Percentiles rank a stretch among this genome's conserved stretches.
phyloP scores from a whole-genome alignment of 2,113 vertebrate genomes.

The Hepsetus odoe region DNA sequence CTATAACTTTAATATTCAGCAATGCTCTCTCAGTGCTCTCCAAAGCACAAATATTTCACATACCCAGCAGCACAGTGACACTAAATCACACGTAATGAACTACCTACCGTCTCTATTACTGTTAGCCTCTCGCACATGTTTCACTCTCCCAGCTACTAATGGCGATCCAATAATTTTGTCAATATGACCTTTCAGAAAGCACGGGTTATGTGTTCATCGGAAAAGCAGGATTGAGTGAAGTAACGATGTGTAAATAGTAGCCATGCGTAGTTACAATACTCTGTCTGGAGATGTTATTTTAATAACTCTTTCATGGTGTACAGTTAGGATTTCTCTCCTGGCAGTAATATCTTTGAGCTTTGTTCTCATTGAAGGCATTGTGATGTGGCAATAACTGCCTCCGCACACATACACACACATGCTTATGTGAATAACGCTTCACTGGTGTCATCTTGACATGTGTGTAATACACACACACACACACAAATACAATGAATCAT shows the following conservation, averaged over 20 bases:
- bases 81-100: background rate
- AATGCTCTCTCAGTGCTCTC: background rate
- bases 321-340: background rate
- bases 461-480: background rate
- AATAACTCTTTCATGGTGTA: background rate
- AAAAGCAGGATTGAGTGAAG: constrained; percentile 16
- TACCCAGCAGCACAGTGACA: background rate
- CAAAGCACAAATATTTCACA: background rate
- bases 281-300: background rate
- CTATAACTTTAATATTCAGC: background rate
- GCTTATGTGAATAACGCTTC: background rate
- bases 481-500: background rate
- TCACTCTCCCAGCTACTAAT: constrained; percentile 4
- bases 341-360: background rate
- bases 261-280: background rate
- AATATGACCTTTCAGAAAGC: constrained; percentile 40
- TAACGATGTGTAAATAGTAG: constrained; percentile 20
- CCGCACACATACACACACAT: background rate
- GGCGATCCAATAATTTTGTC: constrained; percentile 9
- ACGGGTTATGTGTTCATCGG: constrained; percentile 1
- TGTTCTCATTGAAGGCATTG: background rate
- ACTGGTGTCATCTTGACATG: background rate
- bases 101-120: background rate
- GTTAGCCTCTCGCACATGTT: background rate
- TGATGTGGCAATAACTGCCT: background rate